phyloP scores from a whole-genome alignment of 2,888 invertebrate species.

The Pardosa pseudoannulata region DNA sequence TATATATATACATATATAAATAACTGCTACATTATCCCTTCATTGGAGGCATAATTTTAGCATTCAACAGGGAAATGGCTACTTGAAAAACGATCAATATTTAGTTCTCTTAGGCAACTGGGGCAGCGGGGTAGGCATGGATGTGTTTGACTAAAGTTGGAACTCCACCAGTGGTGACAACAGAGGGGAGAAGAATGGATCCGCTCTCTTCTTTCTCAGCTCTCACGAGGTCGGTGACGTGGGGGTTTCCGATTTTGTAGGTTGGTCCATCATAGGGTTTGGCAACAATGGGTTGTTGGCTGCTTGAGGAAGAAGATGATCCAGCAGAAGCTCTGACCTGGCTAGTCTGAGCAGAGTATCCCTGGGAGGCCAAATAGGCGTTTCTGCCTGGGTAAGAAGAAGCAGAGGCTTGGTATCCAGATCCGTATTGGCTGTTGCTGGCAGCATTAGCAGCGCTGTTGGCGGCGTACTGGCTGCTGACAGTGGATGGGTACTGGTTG shows the following conservation, averaged over 20 bases:
- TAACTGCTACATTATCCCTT: background rate
- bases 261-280: conserved; percentile 54
- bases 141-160: conserved; percentile 66
- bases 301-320: conserved; percentile 19
- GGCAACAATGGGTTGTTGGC: conserved; percentile 31
- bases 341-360: conserved; percentile 28
- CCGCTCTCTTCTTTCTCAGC: conserved; percentile 35
- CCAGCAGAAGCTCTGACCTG: conserved; percentile 16
- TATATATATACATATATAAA: background rate
- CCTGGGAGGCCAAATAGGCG: conserved; percentile 27
- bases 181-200: conserved; percentile 46
- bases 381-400: conserved; percentile 19
- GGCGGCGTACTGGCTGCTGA: conserved; percentile 60
- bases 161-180: conserved; percentile 34
- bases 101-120: background rate
- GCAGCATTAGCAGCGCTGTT: conserved; percentile 28
- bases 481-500: conserved; percentile 44
- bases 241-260: conserved; percentile 62
- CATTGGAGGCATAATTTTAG: no score
- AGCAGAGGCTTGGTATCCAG: conserved; percentile 21
- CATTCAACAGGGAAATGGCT: background rate
- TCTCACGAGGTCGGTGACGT: conserved; percentile 45
- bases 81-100: background rate
- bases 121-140: conserved; percentile 59
- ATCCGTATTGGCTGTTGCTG: conserved; percentile 37